These are phyloP conservation scores for Parauchenoglanis punctatus DNA, from an alignment of 2,797 vertebrate species.

Conservation along the genomic window DNA sequence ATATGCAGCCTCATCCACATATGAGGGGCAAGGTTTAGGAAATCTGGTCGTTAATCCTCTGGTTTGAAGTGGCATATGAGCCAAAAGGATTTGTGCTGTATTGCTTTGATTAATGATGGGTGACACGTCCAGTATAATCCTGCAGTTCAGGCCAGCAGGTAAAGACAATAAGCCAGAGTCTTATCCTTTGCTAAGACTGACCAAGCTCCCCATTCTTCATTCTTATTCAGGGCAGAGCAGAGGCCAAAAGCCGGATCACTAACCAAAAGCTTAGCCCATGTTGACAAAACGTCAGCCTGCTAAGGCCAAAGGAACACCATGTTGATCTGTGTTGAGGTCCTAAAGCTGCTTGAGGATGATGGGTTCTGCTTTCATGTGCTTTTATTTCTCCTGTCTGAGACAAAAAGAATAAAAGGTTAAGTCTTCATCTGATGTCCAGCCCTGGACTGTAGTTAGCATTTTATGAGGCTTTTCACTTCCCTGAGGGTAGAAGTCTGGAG, in stretches of 20 bases:
- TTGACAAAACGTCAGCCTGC: constrained; percentile 50
- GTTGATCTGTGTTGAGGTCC: constrained; percentile 47
- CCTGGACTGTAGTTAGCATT: constrained; percentile 3
- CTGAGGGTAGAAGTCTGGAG: not conserved
- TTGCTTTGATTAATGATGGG: constrained; percentile 58
- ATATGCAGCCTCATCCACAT: constrained; percentile 7
- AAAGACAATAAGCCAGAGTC: constrained; percentile 54
- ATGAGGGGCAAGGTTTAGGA: not conserved
- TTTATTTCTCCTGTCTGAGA: constrained; percentile 40
- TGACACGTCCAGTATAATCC: constrained; percentile 55
- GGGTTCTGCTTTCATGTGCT: constrained; percentile 13
- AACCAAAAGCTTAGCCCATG: constrained; percentile 51
- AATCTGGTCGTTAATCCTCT: constrained; percentile 50
- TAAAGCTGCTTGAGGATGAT: constrained; percentile 29
- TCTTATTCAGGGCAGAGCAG: constrained; percentile 50
- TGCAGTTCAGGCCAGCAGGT: constrained; percentile 52
- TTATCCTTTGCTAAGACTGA: constrained; percentile 51
- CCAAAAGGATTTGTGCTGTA: constrained; percentile 53
- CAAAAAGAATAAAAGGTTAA: constrained; percentile 43
- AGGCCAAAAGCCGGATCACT: constrained; percentile 40
- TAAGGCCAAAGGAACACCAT: constrained; percentile 39
- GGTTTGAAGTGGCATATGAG: constrained; percentile 42
- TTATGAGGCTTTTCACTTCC: not conserved
- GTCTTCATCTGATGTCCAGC: not conserved
- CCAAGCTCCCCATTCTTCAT: constrained; percentile 39